Evolutionary conservation across 2,797 vertebrate genomes (phyloP), one percentile per base, ranked within the genome.

Genomic region (Arremon brunneinucha): DNA sequence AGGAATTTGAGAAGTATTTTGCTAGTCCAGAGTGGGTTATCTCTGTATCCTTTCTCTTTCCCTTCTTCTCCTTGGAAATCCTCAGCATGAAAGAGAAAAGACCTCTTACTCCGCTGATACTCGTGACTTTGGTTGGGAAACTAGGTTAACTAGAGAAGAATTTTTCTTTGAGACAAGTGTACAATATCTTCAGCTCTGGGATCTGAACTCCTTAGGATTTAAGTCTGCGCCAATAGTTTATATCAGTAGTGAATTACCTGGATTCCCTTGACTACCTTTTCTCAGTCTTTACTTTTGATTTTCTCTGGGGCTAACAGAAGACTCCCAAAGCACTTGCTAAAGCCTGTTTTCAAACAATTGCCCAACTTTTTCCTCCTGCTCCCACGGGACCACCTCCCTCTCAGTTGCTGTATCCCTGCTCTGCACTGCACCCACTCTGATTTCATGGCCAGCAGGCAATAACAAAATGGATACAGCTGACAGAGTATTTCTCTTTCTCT

Each of bases 81-180:
- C 22, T 75, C 11, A 37, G 15, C 2, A 2, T 22, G 9, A 67
- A 70, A 67, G 14, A 39, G 26, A 72, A 70, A 16, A 83, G 5
- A 55, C 5, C 3, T 34, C 55, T 87, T 76, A 12, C 18, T 75
- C 23, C 18, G 8, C 2, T 0, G 0, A 5, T 14, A 12, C 15
- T 44, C 50, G 49, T 72, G 23, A 55, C 49, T 68, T 62, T 50
- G 50, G 9, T 65, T 72, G 85, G 64, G 77, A 83, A 77, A 74
- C 22, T 28, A 32, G 14, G 4, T 53, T 68, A 79, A 39, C 22
- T 49, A 21, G 28, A 47, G 52, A 72, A 44, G 18, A 91, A 53
- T 56, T 82, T 64, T 9, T 75, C 30, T 86, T 78, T 86, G 47
- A 62, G 41, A 24, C 4, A 32, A 18, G 8, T 28, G 5, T 18